Evolutionary conservation across 2,797 vertebrate species (phyloP).

Genomic region (Micropoecilia bifurca): DNA sequence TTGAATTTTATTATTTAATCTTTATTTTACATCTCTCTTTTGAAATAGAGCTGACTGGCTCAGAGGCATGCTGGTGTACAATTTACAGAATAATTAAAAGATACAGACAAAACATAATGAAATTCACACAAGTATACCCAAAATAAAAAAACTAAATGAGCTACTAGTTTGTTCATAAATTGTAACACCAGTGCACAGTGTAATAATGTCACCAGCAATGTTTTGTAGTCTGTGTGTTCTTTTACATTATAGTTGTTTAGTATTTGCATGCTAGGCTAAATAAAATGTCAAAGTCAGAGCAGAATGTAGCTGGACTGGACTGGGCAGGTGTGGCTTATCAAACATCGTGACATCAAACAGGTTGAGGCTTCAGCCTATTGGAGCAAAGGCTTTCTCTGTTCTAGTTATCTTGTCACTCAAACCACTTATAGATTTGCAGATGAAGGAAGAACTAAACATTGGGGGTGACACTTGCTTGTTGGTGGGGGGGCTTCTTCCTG

Average conservation of each 20-base stretch:
- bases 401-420: neutral
- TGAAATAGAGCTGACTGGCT: too few relatives aligned
- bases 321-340: conserved; percentile 43
- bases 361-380: neutral
- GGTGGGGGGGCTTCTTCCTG: too few relatives aligned
- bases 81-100: neutral
- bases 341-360: neutral
- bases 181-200: neutral
- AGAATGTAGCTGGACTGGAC: conserved; percentile 73
- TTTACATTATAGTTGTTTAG: neutral
- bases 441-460: neutral
- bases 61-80: neutral
- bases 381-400: neutral
- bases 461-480: too few relatives aligned
- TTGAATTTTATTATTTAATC: neutral
- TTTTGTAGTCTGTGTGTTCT: neutral
- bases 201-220: neutral
- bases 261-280: conserved; percentile 14
- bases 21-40: neutral
- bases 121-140: neutral
- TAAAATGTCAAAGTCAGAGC: conserved; percentile 2
- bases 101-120: neutral
- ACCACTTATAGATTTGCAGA: neutral
- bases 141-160: neutral
- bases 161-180: neutral